Evolutionary conservation across 2,888 invertebrate species (phyloP).

Genomic region (Chymomyza fuscimana): DNA sequence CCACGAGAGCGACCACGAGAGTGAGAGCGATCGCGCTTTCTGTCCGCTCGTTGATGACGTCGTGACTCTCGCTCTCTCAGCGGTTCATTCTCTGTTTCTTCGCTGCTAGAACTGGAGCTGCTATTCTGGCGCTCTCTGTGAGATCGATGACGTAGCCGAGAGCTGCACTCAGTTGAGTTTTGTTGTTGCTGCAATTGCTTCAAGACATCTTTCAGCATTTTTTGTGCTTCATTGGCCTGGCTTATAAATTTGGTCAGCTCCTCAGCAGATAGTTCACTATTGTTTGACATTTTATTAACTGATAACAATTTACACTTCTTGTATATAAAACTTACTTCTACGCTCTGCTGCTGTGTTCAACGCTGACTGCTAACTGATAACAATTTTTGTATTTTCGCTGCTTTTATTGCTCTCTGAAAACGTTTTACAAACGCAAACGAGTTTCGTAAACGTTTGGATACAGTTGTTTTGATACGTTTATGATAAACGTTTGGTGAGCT

Average conservation of each 20-base stretch:
- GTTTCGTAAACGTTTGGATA: background rate
- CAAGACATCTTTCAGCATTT: constrained; percentile 20
- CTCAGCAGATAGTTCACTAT: background rate
- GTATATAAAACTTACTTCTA: constrained; percentile 3
- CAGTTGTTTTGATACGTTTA: background rate
- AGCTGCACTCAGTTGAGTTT: background rate
- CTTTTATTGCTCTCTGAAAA: constrained; percentile 42
- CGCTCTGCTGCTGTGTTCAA: constrained; percentile 1
- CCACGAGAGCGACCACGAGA: constrained; percentile 52
- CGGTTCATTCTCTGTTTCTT: constrained; percentile 23
- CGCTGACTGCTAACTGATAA: constrained; percentile 27
- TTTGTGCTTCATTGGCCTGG: constrained; percentile 24
- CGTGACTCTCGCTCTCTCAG: constrained; percentile 18
- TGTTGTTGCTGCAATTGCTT: constrained; percentile 14
- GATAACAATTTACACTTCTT: background rate
- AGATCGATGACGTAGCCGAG: accelerated
- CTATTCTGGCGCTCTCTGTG: background rate
- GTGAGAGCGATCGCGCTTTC: constrained; percentile 49
- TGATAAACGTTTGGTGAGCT: background rate
- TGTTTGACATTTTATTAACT: constrained; percentile 18
- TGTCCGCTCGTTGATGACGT: constrained; percentile 16
- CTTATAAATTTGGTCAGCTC: constrained; percentile 24
- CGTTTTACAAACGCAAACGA: background rate
- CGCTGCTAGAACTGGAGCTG: constrained; percentile 10
- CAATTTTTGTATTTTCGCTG: constrained; percentile 13